Evolutionary conservation across 2,888 invertebrate species (phyloP).

Genomic region (Pollenia amentaria): DNA sequence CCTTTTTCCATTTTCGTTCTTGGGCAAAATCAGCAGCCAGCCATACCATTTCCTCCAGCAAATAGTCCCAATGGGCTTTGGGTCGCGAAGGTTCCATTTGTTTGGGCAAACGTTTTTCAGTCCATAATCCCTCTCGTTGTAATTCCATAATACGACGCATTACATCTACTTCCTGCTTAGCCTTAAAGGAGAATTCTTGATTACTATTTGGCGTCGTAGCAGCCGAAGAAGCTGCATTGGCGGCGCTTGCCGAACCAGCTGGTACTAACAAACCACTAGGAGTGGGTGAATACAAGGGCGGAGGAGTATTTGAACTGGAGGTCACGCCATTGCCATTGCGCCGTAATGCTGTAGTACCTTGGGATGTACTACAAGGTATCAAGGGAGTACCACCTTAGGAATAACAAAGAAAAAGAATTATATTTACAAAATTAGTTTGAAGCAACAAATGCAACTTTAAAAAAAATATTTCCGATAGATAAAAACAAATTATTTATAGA

Average conservation of each 20-base stretch:
- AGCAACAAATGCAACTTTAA: constrained; percentile 13
- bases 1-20: constrained; percentile 99
- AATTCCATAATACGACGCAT: constrained; percentile 96
- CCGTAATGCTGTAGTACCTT: constrained; percentile 77
- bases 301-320: constrained; percentile 67
- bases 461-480: not conserved
- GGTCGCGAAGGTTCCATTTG: constrained; percentile 94
- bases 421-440: constrained; percentile 39
- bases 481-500: constrained; percentile 18
- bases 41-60: constrained; percentile 99
- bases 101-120: constrained; percentile 95
- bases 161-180: constrained; percentile 96
- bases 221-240: constrained; percentile 75
- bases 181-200: constrained; percentile 91
- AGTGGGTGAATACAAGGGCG: constrained; percentile 71
- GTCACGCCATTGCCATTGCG: constrained; percentile 76
- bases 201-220: constrained; percentile 76
- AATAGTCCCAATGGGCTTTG: constrained; percentile 99
- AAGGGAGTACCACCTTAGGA: constrained; percentile 86
- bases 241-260: constrained; percentile 62
- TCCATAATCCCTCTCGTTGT: constrained; percentile 97
- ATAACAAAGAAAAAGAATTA: constrained; percentile 62
- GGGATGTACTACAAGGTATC: constrained; percentile 82
- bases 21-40: constrained; percentile 98
- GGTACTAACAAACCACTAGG: constrained; percentile 71